Percentiles rank a stretch among this genome's conserved stretches.
These are phyloP conservation scores for Formica exsecta DNA, from an alignment of 1,140 invertebrate genomes.

Conservation along the genomic window DNA sequence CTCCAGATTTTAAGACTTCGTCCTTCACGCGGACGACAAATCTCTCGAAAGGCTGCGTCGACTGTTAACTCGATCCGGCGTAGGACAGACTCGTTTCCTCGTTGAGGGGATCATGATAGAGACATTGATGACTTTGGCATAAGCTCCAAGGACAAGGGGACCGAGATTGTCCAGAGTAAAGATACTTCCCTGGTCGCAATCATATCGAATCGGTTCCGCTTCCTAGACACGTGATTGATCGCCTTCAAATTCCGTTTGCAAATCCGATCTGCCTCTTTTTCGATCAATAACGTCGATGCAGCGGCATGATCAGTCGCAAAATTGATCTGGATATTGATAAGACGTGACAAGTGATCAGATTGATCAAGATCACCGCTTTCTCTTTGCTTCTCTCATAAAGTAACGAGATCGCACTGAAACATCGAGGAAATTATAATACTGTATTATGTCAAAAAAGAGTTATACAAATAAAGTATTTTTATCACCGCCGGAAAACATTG, in stretches of 20 bases:
- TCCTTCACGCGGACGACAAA: neutral
- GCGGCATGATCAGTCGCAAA: neutral
- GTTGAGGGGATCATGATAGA: constrained; percentile 29
- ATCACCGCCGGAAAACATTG: neutral
- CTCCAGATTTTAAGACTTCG: neutral
- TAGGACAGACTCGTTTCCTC: constrained; percentile 25
- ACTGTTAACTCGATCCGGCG: constrained; percentile 1
- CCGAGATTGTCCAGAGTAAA: neutral
- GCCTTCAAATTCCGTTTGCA: neutral
- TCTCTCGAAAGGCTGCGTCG: neutral
- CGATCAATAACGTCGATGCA: neutral
- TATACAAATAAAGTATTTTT: neutral
- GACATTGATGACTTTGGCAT: neutral
- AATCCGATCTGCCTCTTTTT: neutral
- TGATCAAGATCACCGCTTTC: neutral
- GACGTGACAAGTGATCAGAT: neutral
- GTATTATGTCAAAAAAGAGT: neutral
- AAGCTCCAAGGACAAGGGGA: constrained; percentile 19
- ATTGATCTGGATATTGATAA: neutral
- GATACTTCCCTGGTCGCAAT: constrained; percentile 3
- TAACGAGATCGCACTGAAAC: constrained; percentile 33
- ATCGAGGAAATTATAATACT: constrained; percentile 23
- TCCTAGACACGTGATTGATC: constrained; percentile 15
- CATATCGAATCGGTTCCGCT: constrained; percentile 27
- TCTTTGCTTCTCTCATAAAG: neutral